These are phyloP conservation scores for Melipona quadrifasciata DNA, from an alignment of 1,140 invertebrate species.

Conservation along the genomic window DNA sequence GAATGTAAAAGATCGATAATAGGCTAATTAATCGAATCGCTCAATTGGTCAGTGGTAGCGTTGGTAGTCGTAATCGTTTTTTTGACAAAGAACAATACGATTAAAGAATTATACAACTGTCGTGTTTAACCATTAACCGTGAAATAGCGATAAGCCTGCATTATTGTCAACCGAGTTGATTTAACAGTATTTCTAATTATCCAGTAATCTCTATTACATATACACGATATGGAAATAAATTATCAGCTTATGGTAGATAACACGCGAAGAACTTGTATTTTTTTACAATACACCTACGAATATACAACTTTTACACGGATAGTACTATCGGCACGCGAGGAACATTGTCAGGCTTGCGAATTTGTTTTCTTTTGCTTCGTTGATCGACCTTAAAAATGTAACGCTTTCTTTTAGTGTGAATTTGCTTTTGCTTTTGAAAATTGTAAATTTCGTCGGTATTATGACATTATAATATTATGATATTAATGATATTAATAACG, in stretches of 20 bases:
- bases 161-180: constrained; percentile 23
- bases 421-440: neutral
- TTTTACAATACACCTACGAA: constrained; percentile 24
- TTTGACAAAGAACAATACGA: neutral
- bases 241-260: constrained; percentile 41
- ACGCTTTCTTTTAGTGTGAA: neutral
- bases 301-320: constrained; percentile 13
- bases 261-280: constrained; percentile 29
- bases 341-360: neutral
- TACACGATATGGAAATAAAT: constrained; percentile 43
- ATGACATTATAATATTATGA: no score
- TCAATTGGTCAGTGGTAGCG: constrained; percentile 13
- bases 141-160: constrained; percentile 24
- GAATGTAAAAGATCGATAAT: neutral
- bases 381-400: no score
- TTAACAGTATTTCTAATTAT: constrained; percentile 40
- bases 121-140: constrained; percentile 6
- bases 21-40: constrained; percentile 1
- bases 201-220: constrained; percentile 29
- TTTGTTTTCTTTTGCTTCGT: neutral
- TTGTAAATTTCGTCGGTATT: neutral
- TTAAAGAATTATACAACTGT: neutral
- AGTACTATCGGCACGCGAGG: constrained; percentile 22
- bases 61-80: constrained; percentile 10
- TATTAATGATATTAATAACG: no score